A percentile compares a stretch with the other conserved stretches of the same genome.
Conservation (phyloP, 92 coral and sea anemone species). For the Ricordea florida region DNA sequence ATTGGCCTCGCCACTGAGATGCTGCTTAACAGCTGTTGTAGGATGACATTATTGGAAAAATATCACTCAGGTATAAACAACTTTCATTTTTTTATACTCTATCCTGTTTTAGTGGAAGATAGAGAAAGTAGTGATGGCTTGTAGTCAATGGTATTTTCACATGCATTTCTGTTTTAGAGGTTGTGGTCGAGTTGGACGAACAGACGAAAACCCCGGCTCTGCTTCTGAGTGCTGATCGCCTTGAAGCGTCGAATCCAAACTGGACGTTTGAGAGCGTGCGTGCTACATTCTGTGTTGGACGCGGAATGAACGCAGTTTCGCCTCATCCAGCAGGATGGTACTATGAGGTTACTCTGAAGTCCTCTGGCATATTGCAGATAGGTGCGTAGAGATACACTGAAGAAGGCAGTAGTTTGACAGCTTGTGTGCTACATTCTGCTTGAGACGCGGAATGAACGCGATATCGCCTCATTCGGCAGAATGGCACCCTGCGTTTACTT, state of each 20-base stretch:
- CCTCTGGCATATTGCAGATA: constrained; percentile 88
- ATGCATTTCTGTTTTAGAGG: constrained; percentile 17
- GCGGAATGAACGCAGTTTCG: constrained; percentile 56
- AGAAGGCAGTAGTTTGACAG: no score
- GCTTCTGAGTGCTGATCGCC: constrained; percentile 85
- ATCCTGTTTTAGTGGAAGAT: no score
- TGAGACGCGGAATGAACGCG: constrained; percentile 72
- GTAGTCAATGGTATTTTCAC: background rate
- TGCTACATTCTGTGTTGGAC: constrained; percentile 87
- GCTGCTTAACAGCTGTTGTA: constrained; percentile 72
- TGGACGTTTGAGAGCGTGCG: constrained; percentile 99
- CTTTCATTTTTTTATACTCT: no score
- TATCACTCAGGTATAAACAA: constrained; percentile 64
- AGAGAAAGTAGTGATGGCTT: no score
- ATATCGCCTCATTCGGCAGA: constrained; percentile 80
- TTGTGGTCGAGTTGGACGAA: constrained; percentile 76
- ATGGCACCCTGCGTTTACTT: constrained; percentile 95
- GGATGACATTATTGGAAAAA: constrained; percentile 54
- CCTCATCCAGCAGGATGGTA: constrained; percentile 96
- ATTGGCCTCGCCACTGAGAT: constrained; percentile 84
- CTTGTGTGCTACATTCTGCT: constrained; percentile 83
- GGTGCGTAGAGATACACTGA: constrained; percentile 71
- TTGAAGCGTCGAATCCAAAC: constrained; percentile 86
- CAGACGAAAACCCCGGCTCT: constrained; percentile 82
- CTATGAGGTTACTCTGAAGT: constrained; percentile 91